Conservation (phyloP, 2,888 invertebrate genomes). For the Apamea crenata region DNA sequence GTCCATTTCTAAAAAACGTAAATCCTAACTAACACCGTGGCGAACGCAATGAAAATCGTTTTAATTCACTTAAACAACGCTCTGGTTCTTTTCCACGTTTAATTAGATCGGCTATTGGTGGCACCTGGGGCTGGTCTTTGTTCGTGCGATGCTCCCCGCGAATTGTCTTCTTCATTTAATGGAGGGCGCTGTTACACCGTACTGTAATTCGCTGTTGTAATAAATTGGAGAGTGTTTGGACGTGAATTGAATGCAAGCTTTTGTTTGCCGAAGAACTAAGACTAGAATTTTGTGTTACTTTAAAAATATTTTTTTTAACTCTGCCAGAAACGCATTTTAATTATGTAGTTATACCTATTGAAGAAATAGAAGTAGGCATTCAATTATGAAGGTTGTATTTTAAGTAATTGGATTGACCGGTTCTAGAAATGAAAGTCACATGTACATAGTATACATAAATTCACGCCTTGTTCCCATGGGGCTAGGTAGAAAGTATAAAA, state of each 20-base stretch:
- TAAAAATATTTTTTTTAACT: background rate
- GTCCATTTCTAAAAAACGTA: slow-evolving; percentile 67
- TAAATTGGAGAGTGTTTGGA: slow-evolving; percentile 16
- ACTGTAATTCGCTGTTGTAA: slow-evolving; percentile 56
- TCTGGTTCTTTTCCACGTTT: slow-evolving; percentile 81
- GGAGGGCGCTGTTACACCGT: slow-evolving; percentile 69
- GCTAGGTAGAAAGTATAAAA: background rate
- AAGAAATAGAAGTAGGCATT: too few relatives aligned
- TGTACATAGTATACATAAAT: too few relatives aligned
- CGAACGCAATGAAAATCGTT: slow-evolving; percentile 72
- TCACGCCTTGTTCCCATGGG: background rate
- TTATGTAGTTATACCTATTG: too few relatives aligned
- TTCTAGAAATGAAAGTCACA: too few relatives aligned
- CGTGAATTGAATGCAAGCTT: background rate
- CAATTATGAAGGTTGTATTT: background rate
- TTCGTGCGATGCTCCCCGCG: slow-evolving; percentile 70
- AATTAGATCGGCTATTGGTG: slow-evolving; percentile 84
- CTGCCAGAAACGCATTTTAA: rapidly evolving
- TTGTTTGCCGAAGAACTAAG: background rate
- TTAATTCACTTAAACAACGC: slow-evolving; percentile 79
- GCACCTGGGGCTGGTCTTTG: slow-evolving; percentile 82
- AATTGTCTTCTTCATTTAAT: slow-evolving; percentile 79
- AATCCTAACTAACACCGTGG: slow-evolving; percentile 69
- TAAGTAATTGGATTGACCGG: background rate
- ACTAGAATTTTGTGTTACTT: background rate